These are phyloP conservation scores for Notodonta ziczac DNA, from an alignment of 2,888 invertebrate species.

Conservation along the genomic window DNA sequence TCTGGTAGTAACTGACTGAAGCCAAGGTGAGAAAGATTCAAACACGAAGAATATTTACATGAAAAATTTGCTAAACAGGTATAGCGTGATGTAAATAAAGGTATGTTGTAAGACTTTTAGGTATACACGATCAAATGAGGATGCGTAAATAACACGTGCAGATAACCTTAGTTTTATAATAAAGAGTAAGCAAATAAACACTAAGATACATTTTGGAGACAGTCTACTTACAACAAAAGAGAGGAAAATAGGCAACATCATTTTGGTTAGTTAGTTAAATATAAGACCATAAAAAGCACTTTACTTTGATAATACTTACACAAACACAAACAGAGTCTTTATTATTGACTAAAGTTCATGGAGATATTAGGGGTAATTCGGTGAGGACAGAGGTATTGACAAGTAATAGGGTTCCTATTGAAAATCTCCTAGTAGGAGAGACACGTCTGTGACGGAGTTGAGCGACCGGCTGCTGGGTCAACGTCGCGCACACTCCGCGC, in stretches of 20 bases:
- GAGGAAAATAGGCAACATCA: too few species aligned
- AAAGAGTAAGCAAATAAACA: too few species aligned
- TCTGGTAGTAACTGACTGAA: slow-evolving; percentile 4
- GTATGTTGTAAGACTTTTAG: slow-evolving; percentile 1
- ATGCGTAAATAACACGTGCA: slow-evolving; percentile 11
- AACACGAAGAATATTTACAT: slow-evolving; percentile 19
- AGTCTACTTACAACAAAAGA: too few species aligned
- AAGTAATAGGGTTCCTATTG: slow-evolving; percentile 9
- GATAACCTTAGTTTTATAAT: too few species aligned
- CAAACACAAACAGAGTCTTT: too few species aligned
- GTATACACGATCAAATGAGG: neutral
- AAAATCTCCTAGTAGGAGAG: slow-evolving; percentile 18
- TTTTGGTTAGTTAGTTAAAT: too few species aligned
- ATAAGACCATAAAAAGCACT: too few species aligned
- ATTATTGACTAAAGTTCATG: neutral
- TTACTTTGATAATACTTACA: too few species aligned
- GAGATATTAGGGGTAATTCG: neutral
- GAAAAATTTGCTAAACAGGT: slow-evolving; percentile 26
- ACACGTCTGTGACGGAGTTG: slow-evolving; percentile 55
- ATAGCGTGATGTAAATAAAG: slow-evolving; percentile 14
- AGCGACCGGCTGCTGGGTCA: slow-evolving; percentile 74
- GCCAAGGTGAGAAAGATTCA: slow-evolving; percentile 19
- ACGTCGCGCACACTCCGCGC: slow-evolving; percentile 53
- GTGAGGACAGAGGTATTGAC: neutral
- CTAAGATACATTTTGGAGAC: too few species aligned